phyloP scores from a whole-genome alignment of 2,888 invertebrate genomes.

The Lottia scabra region DNA sequence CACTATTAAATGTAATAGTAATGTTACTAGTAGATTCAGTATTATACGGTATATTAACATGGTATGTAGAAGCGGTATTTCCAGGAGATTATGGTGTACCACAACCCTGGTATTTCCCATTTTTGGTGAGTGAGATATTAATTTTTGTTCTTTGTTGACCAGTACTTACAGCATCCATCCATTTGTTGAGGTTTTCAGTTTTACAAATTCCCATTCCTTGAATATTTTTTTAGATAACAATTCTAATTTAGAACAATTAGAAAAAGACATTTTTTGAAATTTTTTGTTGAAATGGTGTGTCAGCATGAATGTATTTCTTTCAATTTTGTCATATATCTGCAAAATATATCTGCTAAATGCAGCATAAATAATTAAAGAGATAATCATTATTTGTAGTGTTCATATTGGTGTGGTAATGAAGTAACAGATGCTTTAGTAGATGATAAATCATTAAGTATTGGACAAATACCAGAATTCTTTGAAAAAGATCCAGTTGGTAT shows the following conservation, averaged over 20 bases:
- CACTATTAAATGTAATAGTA: conserved; percentile 75
- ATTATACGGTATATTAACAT: conserved; percentile 80
- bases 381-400: conserved; percentile 39
- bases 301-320: no score
- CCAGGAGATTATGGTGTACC: conserved; percentile 90
- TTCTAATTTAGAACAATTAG: no score
- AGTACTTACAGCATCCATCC: no score
- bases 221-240: no score
- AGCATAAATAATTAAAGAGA: not conserved
- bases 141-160: no score
- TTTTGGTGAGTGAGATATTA: conserved; percentile 76
- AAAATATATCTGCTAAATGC: no score
- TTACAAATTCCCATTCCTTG: no score
- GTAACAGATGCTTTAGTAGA: conserved; percentile 38
- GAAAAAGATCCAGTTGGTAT: conserved; percentile 73
- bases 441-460: conserved; percentile 33
- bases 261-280: no score
- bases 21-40: conserved; percentile 80
- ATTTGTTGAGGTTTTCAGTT: no score
- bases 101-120: conserved; percentile 84
- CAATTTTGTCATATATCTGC: no score
- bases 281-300: no score
- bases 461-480: conserved; percentile 59
- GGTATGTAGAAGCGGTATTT: conserved; percentile 87
- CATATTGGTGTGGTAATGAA: conserved; percentile 63